Evolutionary conservation across 2,113 vertebrate species (phyloP).

Genomic region (Lutjanus erythropterus): DNA sequence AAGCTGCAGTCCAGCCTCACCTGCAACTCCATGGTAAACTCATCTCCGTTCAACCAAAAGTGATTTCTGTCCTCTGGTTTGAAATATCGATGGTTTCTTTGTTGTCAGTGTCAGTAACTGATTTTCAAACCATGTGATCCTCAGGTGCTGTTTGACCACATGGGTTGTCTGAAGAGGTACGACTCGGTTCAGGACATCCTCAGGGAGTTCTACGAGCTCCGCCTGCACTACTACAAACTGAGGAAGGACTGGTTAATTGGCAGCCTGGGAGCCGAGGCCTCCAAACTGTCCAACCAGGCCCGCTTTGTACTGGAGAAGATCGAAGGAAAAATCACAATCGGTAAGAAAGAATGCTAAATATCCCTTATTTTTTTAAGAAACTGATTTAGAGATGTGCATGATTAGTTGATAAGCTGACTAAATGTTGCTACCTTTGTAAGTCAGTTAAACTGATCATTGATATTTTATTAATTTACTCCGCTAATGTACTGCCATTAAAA

Average conservation of each 20-base stretch:
- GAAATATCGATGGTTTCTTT: background rate
- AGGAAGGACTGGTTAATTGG: constrained; percentile 97
- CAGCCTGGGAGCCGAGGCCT: constrained; percentile 93
- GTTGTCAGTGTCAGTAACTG: background rate
- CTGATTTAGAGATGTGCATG: no score
- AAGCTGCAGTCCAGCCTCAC: constrained; percentile 98
- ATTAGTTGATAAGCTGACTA: no score
- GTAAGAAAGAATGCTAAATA: constrained; percentile 78
- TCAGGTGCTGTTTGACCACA: constrained; percentile 99
- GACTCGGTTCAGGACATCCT: constrained; percentile 98
- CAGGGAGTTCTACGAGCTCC: constrained; percentile 97
- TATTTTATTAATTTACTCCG: no score
- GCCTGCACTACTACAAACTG: constrained; percentile 95
- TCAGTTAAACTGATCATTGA: no score
- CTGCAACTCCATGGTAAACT: constrained; percentile 97
- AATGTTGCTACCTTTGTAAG: no score
- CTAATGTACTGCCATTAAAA: no score
- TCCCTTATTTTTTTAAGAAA: no score
- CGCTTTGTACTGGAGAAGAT: constrained; percentile 99
- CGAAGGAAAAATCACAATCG: constrained; percentile 95
- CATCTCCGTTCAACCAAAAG: background rate
- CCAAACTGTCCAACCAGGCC: constrained; percentile 97
- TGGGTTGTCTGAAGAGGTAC: constrained; percentile 98
- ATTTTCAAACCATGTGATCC: background rate
- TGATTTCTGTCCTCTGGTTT: background rate